Evolutionary conservation across 2,113 vertebrate species (phyloP).

Genomic region (Prochilodus magdalenae): DNA sequence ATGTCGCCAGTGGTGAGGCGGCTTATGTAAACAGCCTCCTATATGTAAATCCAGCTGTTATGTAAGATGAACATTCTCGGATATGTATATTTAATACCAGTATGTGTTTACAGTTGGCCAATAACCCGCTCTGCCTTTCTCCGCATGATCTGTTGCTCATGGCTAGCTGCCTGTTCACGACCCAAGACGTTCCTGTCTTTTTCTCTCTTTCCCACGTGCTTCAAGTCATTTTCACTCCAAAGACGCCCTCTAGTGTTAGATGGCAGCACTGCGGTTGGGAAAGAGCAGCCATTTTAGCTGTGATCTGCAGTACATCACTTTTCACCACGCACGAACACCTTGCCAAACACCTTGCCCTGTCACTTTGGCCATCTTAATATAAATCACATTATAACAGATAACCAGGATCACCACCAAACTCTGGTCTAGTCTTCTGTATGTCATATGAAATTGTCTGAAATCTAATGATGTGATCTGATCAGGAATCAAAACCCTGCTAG

Average conservation of each 20-base stretch:
- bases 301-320: neutral
- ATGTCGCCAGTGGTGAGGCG: neutral
- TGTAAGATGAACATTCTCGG: no score
- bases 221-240: neutral
- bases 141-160: neutral
- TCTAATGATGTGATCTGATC: no score
- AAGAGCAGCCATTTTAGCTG: neutral
- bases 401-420: neutral
- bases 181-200: neutral
- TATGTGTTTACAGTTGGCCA: no score
- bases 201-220: neutral
- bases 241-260: constrained; percentile 24
- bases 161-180: neutral
- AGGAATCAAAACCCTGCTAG: no score
- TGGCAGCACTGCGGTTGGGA: neutral
- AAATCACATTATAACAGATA: neutral
- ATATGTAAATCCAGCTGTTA: neutral
- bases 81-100: no score
- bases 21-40: neutral
- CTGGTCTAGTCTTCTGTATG: no score
- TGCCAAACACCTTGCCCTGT: neutral
- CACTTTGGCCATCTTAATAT: no score
- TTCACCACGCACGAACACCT: no score
- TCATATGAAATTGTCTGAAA: no score
- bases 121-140: neutral